phyloP scores from a whole-genome alignment of 2,888 invertebrate species.

The Drosophila fungiperda region DNA sequence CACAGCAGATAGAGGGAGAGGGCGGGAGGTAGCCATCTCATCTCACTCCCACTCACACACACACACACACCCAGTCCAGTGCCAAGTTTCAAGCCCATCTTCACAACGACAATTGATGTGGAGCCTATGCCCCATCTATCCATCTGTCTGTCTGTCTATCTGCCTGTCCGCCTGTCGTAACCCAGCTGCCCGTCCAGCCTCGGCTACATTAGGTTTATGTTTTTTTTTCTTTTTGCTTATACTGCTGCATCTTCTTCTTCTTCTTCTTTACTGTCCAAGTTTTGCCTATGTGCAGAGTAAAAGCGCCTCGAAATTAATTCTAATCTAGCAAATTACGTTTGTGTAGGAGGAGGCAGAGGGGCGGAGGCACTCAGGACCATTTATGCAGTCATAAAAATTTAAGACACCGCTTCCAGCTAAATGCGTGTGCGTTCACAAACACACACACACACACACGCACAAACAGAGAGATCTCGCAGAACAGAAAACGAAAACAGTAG shows the following conservation, averaged over 20 bases:
- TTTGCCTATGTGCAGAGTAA: constrained; percentile 48
- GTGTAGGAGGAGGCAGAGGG: not conserved
- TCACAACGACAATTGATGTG: constrained; percentile 77
- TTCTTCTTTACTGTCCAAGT: constrained; percentile 61
- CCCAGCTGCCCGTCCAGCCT: constrained; percentile 10
- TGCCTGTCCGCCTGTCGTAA: not conserved
- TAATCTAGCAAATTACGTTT: constrained; percentile 79
- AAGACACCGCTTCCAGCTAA: constrained; percentile 71
- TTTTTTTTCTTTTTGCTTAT: not conserved
- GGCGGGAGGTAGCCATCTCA: not conserved
- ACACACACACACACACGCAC: not conserved
- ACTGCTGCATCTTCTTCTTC: constrained; percentile 9
- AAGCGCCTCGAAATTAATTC: constrained; percentile 75
- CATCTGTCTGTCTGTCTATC: constrained; percentile 5
- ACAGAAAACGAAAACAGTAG: constrained; percentile 41
- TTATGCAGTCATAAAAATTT: constrained; percentile 80
- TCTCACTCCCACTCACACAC: constrained; percentile 10
- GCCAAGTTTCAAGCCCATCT: constrained; percentile 62
- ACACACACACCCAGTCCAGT: not conserved
- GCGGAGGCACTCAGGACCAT: constrained; percentile 55
- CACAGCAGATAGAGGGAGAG: constrained; percentile 31
- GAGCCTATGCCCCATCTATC: constrained; percentile 56
- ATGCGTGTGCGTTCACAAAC: constrained; percentile 63
- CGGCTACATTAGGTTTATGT: constrained; percentile 11
- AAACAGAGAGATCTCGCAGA: not conserved